phyloP scores from a whole-genome alignment of 2,797 vertebrate species.

The Gymnoscopelus microlampas region DNA sequence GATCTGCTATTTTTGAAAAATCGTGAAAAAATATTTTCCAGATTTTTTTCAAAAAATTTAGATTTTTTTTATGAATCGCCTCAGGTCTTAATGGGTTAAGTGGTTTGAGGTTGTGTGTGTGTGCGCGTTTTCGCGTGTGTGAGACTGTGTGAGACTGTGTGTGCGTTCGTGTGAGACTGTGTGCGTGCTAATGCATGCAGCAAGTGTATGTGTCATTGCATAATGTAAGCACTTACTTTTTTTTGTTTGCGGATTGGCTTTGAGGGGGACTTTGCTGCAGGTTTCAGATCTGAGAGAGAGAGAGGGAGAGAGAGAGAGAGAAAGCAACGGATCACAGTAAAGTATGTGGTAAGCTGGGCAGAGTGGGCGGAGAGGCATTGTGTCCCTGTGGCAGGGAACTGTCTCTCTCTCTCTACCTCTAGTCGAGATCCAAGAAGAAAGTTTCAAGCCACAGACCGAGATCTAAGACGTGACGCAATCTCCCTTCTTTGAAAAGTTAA shows the following conservation, averaged over 20 bases:
- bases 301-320: neutral
- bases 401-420: constrained; percentile 10
- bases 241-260: constrained; percentile 44
- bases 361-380: neutral
- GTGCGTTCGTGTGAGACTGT: constrained; percentile 1
- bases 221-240: constrained; percentile 22
- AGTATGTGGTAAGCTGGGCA: constrained; percentile 23
- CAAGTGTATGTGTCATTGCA: constrained; percentile 12
- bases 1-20: no score
- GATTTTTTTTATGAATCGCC: no score
- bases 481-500: constrained; percentile 58
- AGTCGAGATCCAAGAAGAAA: constrained; percentile 43
- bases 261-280: constrained; percentile 41
- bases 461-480: constrained; percentile 30
- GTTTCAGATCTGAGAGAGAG: constrained; percentile 53
- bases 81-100: no score
- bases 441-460: constrained; percentile 31
- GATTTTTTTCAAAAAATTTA: no score
- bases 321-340: constrained; percentile 40
- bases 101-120: constrained; percentile 62
- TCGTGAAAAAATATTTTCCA: no score
- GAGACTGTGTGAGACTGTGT: neutral
- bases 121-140: neutral
- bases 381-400: constrained; percentile 16
- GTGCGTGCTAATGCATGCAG: constrained; percentile 18